phyloP scores from a whole-genome alignment of 2,888 invertebrate genomes.

The Galerucella nymphaeae region DNA sequence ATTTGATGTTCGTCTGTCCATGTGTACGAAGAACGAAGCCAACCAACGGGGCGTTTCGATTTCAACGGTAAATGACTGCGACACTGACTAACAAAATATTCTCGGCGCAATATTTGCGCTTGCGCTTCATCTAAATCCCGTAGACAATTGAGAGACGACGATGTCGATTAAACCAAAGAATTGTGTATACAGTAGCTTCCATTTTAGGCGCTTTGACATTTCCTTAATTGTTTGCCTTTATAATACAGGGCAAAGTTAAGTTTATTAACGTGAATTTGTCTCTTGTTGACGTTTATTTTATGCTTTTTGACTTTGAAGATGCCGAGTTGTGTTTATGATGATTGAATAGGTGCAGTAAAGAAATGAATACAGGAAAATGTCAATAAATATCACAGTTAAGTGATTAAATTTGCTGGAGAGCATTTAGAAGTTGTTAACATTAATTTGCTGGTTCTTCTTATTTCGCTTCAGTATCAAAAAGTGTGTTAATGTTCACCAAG shows the following conservation, averaged over 20 bases:
- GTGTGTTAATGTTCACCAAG: too few species aligned
- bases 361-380: neutral
- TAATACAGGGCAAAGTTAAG: conserved; percentile 42
- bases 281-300: conserved; percentile 24
- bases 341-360: conserved; percentile 2
- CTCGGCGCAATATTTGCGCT: conserved; percentile 29
- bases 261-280: conserved; percentile 35
- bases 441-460: too few species aligned
- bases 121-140: conserved; percentile 35
- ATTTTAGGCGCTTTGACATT: conserved; percentile 52
- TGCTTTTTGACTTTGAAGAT: conserved; percentile 21
- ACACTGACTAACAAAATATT: conserved; percentile 47
- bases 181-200: conserved; percentile 52
- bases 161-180: conserved; percentile 26
- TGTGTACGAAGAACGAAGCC: conserved; percentile 22
- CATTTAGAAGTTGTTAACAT: too few species aligned
- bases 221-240: conserved; percentile 51
- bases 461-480: too few species aligned
- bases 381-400: neutral
- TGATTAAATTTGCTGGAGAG: neutral
- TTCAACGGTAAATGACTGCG: conserved; percentile 55
- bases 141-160: conserved; percentile 47
- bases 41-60: conserved; percentile 52
- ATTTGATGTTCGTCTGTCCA: conserved; percentile 4
- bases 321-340: conserved; percentile 23